A percentile compares a stretch with the other conserved stretches of the same genome.
phyloP scores from a whole-genome alignment of 2,888 invertebrate species.

The Acanthoscelides obtectus region DNA sequence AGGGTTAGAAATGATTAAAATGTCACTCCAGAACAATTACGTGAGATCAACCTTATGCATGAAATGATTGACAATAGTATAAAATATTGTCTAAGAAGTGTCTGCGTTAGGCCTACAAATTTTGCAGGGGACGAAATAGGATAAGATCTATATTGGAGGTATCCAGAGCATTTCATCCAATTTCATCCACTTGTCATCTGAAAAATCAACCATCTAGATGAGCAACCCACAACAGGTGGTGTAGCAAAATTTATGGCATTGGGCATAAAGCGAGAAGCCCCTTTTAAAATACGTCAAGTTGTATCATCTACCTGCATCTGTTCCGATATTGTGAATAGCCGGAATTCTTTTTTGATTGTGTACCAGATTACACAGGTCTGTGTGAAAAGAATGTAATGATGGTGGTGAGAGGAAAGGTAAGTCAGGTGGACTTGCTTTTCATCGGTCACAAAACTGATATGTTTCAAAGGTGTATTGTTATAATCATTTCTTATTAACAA shows the following conservation, averaged over 20 bases:
- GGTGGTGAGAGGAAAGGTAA: background rate
- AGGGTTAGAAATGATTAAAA: too few species aligned
- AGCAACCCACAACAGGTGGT: background rate
- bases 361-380: background rate
- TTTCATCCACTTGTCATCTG: background rate
- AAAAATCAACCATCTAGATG: background rate
- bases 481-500: too few species aligned
- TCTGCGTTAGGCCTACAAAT: too few species aligned
- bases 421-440: background rate
- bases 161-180: background rate
- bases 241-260: background rate
- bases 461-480: too few species aligned
- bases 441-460: too few species aligned
- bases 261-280: background rate
- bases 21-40: too few species aligned
- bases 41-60: too few species aligned
- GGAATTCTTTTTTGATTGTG: background rate
- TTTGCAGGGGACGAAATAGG: background rate
- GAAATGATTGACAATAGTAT: too few species aligned
- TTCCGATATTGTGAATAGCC: background rate
- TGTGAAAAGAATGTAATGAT: background rate
- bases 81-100: too few species aligned
- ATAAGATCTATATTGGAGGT: background rate
- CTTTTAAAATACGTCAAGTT: background rate
- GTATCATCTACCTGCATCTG: background rate